These are phyloP conservation scores for Camptogramma bilineatum DNA, from an alignment of 2,888 invertebrate genomes.

Conservation along the genomic window DNA sequence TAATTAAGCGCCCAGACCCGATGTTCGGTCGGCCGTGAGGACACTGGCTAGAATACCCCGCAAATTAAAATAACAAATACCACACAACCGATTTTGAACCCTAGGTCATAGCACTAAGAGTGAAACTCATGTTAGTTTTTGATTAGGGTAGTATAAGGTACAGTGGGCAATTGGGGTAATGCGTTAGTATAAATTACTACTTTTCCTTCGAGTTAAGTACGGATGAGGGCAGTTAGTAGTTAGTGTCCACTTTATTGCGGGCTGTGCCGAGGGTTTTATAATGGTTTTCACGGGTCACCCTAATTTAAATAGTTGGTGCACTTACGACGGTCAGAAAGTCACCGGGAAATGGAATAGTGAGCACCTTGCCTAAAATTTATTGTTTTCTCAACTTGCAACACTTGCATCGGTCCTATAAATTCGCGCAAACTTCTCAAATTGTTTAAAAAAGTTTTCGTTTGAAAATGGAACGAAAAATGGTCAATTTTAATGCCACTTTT, in stretches of 20 bases:
- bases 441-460: not conserved
- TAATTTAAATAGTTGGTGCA: conserved; percentile 40
- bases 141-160: conserved; percentile 50
- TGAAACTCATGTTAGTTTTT: conserved; percentile 32
- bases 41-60: conserved; percentile 57
- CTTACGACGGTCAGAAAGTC: conserved; percentile 10
- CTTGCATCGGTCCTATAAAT: not conserved
- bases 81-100: conserved; percentile 45
- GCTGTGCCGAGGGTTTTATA: conserved; percentile 42
- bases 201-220: conserved; percentile 78
- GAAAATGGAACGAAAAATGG: not conserved
- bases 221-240: conserved; percentile 72
- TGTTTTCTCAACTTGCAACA: not conserved
- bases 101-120: conserved; percentile 40
- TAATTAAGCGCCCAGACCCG: conserved; percentile 79
- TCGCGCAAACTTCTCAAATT: not conserved
- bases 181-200: conserved; percentile 77
- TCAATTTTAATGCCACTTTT: too few species aligned
- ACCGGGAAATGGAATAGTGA: conserved; percentile 1
- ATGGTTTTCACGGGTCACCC: conserved; percentile 40
- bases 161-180: conserved; percentile 76
- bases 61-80: conserved; percentile 66
- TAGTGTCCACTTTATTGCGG: conserved; percentile 64
- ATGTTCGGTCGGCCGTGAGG: conserved; percentile 75
- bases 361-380: not conserved